These are phyloP conservation scores for Artibeus jamaicensis DNA, from an alignment of 2,797 vertebrate species.

Conservation along the genomic window DNA sequence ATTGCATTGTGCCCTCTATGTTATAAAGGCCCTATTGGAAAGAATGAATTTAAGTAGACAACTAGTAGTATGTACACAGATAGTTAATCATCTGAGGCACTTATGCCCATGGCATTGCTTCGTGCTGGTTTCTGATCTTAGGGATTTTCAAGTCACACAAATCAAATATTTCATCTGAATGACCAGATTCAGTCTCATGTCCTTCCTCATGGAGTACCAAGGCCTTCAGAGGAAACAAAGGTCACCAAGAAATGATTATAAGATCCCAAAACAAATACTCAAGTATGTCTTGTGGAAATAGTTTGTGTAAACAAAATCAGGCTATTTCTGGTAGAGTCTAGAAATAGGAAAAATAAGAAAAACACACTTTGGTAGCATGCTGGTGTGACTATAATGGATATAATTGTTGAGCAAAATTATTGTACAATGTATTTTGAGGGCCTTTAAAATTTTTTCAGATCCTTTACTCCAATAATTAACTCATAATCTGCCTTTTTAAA, in stretches of 20 bases:
- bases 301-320: conserved; percentile 21
- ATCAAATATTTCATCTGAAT: not conserved
- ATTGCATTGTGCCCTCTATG: not conserved
- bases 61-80: not conserved
- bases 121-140: not conserved
- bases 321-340: not conserved
- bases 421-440: not conserved
- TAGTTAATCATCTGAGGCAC: not conserved
- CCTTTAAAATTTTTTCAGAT: not conserved
- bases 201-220: not conserved
- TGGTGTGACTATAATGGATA: not conserved
- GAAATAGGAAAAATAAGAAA: conserved; percentile 21
- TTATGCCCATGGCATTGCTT: not conserved
- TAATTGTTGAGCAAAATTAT: not conserved
- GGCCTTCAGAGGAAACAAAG: not conserved
- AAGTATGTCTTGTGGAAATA: not conserved
- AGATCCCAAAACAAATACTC: conserved; percentile 6
- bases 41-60: not conserved
- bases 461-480: not conserved
- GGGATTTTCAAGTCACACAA: not conserved
- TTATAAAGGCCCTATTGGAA: not conserved
- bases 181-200: not conserved
- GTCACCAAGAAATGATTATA: not conserved
- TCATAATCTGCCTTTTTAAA: not conserved
- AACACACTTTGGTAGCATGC: not conserved